phyloP scores from a whole-genome alignment of 1,140 invertebrate species.

The Hydropsyche tenuis region DNA sequence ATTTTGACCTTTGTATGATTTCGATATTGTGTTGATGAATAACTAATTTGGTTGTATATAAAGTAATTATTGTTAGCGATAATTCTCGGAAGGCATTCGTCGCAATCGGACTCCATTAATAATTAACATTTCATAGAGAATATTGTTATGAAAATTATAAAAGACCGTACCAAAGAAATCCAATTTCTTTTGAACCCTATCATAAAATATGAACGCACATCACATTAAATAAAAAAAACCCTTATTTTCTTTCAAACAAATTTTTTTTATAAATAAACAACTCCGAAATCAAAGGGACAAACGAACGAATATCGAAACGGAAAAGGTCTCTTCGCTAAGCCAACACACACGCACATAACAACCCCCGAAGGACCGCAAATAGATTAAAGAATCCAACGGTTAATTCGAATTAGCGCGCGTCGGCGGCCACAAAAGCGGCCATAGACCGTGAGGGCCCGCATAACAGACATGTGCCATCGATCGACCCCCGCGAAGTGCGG shows the following conservation, averaged over 20 bases:
- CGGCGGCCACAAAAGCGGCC: background rate
- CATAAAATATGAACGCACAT: background rate
- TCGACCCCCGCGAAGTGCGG: background rate
- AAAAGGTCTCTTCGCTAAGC: background rate
- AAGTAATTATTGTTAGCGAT: no score
- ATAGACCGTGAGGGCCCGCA: no score
- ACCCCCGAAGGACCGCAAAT: background rate
- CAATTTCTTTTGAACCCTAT: background rate
- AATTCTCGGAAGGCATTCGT: no score
- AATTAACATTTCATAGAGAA: no score
- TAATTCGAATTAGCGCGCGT: conserved; percentile 18
- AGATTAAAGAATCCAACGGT: conserved; percentile 1
- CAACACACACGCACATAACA: background rate
- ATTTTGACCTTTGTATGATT: no score
- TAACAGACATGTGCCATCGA: background rate
- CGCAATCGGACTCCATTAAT: no score
- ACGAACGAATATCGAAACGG: background rate
- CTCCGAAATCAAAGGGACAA: no score
- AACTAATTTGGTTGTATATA: no score
- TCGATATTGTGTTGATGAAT: no score
- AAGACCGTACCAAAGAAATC: no score
- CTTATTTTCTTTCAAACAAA: background rate
- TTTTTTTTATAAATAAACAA: background rate
- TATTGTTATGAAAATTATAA: no score
- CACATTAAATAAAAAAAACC: background rate